Conservation (phyloP, 2,797 vertebrate species). For the Eutrigla gurnardus region DNA sequence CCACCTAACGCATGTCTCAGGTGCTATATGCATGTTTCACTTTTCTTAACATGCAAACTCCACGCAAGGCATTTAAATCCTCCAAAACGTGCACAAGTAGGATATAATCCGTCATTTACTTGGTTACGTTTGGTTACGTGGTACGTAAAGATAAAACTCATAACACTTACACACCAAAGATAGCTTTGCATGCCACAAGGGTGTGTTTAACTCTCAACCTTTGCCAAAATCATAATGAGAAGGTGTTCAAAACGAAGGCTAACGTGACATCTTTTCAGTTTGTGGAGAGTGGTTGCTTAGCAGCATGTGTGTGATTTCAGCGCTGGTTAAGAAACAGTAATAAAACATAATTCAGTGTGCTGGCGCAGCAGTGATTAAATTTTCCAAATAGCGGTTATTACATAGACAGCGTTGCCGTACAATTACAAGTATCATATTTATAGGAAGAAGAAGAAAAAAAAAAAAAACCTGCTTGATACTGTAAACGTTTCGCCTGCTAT, state of each 20-base stretch:
- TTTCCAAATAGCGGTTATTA: constrained; percentile 50
- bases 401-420: constrained; percentile 17
- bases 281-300: constrained; percentile 35
- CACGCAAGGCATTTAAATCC: background rate
- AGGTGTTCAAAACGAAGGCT: constrained; percentile 32
- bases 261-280: constrained; percentile 33
- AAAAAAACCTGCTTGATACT: background rate
- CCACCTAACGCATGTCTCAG: constrained; percentile 23
- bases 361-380: constrained; percentile 50
- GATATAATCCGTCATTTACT: constrained; percentile 15
- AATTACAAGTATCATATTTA: constrained; percentile 53
- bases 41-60: constrained; percentile 30
- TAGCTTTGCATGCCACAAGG: constrained; percentile 20
- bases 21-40: background rate
- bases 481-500: background rate
- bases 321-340: constrained; percentile 42
- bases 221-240: constrained; percentile 55
- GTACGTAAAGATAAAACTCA: background rate
- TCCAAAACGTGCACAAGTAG: background rate
- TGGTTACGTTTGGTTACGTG: background rate
- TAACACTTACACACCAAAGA: constrained; percentile 11
- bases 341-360: constrained; percentile 46
- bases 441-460: constrained; percentile 9
- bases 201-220: constrained; percentile 30
- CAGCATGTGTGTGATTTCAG: constrained; percentile 36